Evolutionary conservation across 2,888 invertebrate species (phyloP).

Genomic region (Leucophenga maculata): DNA sequence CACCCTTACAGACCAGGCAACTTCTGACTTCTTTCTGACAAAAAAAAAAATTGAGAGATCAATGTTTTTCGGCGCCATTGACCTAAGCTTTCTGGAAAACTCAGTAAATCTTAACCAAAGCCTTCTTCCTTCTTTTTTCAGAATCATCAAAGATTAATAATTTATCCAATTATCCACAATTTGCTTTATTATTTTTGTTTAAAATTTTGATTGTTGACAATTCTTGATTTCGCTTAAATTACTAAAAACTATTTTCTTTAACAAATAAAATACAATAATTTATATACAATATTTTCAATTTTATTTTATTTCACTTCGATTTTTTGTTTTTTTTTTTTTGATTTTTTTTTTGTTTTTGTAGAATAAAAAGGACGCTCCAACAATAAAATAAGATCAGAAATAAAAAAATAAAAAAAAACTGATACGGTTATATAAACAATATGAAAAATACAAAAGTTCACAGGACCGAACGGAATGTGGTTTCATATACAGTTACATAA

Average conservation of each 20-base stretch:
- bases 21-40: too few relatives aligned
- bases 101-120: too few relatives aligned
- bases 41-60: too few relatives aligned
- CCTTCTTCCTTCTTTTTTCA: too few relatives aligned
- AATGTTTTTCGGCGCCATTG: too few relatives aligned
- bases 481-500: conserved; percentile 33
- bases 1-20: too few relatives aligned
- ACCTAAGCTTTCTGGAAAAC: too few relatives aligned
- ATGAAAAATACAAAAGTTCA: conserved; percentile 29
- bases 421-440: conserved; percentile 38
- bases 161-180: neutral
- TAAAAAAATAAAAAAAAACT: conserved; percentile 36
- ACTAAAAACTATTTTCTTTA: conserved; percentile 52
- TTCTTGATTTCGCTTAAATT: conserved; percentile 47
- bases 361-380: conserved; percentile 45
- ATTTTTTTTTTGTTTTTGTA: conserved; percentile 1
- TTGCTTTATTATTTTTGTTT: conserved; percentile 36
- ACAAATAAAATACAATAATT: conserved; percentile 63
- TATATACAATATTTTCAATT: conserved; percentile 55
- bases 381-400: conserved; percentile 49
- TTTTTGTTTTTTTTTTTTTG: neutral
- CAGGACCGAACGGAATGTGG: conserved; percentile 52
- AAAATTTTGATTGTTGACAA: neutral
- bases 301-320: conserved; percentile 30
- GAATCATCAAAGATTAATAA: too few relatives aligned